Base-by-base conservation (phyloP, 23 tunicate genomes). In the Trididemnum miniatum region DNA sequence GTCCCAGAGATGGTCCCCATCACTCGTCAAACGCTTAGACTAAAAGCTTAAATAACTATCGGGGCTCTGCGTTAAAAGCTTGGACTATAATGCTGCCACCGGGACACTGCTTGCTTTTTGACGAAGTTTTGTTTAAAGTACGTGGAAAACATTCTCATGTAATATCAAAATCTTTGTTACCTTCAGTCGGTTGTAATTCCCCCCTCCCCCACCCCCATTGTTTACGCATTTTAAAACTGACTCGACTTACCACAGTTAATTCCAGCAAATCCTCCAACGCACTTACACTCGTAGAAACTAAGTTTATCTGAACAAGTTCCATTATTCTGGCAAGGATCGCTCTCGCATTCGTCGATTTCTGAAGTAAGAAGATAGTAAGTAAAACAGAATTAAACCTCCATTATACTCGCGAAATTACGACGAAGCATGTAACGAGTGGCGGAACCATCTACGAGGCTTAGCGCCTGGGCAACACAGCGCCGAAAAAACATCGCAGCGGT, bases 291-390 rank as follows among this genome's bases (percentile, higher is more conserved):
- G 71, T 71, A 95, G 1, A 31, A 15, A 35, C 76, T 77, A 20
- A 85, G 1, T 54, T 39, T 37, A 75, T 89, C 91, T 18, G n/a
- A 18, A 74, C 98, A 95, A 35, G 88, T 85, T 64, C 87, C 98
- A 25, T 82, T 91, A 60, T 95, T 89, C 57, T 80, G 78, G 80
- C 98, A 95, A 27, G 98, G 98, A 49, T 76, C 54, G 35, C 89
- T 87, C 39, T 93, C 98, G 65, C 98, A 93, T 84, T 93, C 98
- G 57, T 93, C 82, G 25, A 93, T 83, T 74, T 93, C 98, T 93
- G 31, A 0, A 5, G 51, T 71, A 51, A 72, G 7, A 3, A 62
- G 22, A 62, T 12, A 12, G 29, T 62, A 40, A 62, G 9, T 15
- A 44, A 44, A 44, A 7, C 54, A 44, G 15, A 44, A 44, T 44